A percentile compares a stretch with the other conserved stretches of the same genome.
Conservation (phyloP, 2,797 vertebrate species). For the Phrynocephalus guinanensis region DNA sequence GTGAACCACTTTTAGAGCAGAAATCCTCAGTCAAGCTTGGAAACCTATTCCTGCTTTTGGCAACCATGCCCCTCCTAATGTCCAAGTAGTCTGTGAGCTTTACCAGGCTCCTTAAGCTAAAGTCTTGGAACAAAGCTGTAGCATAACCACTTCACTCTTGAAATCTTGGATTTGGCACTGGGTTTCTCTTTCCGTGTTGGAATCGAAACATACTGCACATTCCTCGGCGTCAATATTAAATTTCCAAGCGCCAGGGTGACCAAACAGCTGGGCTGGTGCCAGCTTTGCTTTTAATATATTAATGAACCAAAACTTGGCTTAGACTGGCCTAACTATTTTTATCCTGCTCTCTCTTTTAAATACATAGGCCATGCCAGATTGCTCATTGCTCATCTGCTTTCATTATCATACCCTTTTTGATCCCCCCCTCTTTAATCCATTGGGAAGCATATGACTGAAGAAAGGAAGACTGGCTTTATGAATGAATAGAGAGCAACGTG, state of each 20-base stretch:
- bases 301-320: constrained; percentile 11
- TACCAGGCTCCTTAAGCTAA: not conserved
- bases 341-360: not conserved
- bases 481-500: fast-evolving
- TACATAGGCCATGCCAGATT: not conserved
- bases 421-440: not conserved
- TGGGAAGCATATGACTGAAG: not conserved
- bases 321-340: not conserved
- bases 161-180: not conserved
- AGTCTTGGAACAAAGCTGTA: not conserved
- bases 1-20: not conserved
- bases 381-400: constrained; percentile 2
- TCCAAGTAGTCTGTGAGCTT: not conserved
- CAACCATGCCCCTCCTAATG: not conserved
- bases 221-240: not conserved
- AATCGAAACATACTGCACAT: not conserved
- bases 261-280: not conserved
- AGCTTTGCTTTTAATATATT: constrained; percentile 16
- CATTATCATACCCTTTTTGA: not conserved
- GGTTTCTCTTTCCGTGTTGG: not conserved
- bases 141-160: not conserved
- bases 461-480: not conserved
- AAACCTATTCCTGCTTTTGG: not conserved
- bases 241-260: not conserved
- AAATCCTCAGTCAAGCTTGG: not conserved